Conservation (phyloP, 2,888 invertebrate species). For the Drosophila engyochracea region DNA sequence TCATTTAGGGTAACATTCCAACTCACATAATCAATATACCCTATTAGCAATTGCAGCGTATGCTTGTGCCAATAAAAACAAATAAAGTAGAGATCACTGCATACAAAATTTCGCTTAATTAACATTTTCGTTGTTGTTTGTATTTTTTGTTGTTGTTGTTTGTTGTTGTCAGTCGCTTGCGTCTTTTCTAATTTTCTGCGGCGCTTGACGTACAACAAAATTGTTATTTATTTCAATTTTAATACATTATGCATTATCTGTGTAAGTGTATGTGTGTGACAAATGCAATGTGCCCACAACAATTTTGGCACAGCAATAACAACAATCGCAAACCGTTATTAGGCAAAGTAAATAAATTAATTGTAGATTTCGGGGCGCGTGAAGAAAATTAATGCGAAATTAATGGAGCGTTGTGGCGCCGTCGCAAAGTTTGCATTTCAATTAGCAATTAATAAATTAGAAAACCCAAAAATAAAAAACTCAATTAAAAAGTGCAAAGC, state of each 20-base stretch:
- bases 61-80: not conserved
- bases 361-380: constrained; percentile 69
- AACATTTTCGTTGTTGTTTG: constrained; percentile 23
- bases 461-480: constrained; percentile 6
- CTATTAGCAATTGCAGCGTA: not conserved
- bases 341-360: constrained; percentile 74
- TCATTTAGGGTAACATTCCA: not conserved
- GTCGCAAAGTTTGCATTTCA: constrained; percentile 68
- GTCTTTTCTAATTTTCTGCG: constrained; percentile 54
- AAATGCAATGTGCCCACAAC: constrained; percentile 46
- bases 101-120: constrained; percentile 52
- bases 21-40: constrained; percentile 1
- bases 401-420: constrained; percentile 79
- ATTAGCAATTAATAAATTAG: constrained; percentile 70
- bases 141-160: constrained; percentile 1
- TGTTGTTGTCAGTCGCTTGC: constrained; percentile 22
- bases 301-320: constrained; percentile 43
- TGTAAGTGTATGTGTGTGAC: constrained; percentile 20
- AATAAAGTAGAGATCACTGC: constrained; percentile 37
- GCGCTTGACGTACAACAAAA: constrained; percentile 56
- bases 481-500: constrained; percentile 22
- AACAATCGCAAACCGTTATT: constrained; percentile 36
- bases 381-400: constrained; percentile 78
- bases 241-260: constrained; percentile 36
- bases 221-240: constrained; percentile 57